Percentiles rank a stretch among this genome's conserved stretches.
phyloP scores from a whole-genome alignment of 2,113 vertebrate genomes.

The Serilophus lunatus region DNA sequence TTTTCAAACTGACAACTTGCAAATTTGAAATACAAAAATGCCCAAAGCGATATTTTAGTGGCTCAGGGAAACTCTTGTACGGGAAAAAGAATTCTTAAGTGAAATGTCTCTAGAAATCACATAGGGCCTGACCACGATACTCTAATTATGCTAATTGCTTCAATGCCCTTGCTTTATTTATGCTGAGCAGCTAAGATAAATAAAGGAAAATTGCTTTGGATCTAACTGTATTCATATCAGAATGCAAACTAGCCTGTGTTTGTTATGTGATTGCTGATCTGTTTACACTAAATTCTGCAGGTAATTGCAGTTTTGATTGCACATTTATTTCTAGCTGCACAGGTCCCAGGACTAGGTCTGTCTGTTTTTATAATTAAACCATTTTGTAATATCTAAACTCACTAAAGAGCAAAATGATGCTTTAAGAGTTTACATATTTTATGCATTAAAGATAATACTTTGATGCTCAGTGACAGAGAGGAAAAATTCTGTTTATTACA shows the following conservation, averaged over 20 bases:
- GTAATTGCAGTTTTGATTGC: constrained; percentile 99
- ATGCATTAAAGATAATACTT: constrained; percentile 81
- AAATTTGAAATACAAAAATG: constrained; percentile 89
- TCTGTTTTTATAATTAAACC: constrained; percentile 96
- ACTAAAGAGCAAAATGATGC: constrained; percentile 86
- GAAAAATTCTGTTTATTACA: constrained; percentile 67
- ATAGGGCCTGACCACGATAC: constrained; percentile 96
- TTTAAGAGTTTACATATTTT: constrained; percentile 87
- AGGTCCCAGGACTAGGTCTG: constrained; percentile 91
- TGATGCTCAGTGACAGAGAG: constrained; percentile 66
- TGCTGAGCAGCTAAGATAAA: constrained; percentile 99
- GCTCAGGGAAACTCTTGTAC: constrained; percentile 78
- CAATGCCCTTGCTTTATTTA: constrained; percentile 99
- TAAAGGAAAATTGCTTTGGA: constrained; percentile 99
- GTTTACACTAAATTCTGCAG: constrained; percentile 99
- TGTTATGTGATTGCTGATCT: constrained; percentile 97
- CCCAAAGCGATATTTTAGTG: constrained; percentile 84
- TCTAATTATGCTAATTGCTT: constrained; percentile 99
- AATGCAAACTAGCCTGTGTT: constrained; percentile 98
- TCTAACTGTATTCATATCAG: constrained; percentile 99
- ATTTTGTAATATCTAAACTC: constrained; percentile 92
- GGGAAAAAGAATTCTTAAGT: constrained; percentile 81
- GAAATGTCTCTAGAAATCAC: constrained; percentile 91
- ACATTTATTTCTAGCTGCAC: constrained; percentile 94
- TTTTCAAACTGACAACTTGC: constrained; percentile 87